Percentiles rank a stretch among this genome's conserved stretches.
phyloP scores from a whole-genome alignment of 2,797 vertebrate species.

The Acomys russatus region DNA sequence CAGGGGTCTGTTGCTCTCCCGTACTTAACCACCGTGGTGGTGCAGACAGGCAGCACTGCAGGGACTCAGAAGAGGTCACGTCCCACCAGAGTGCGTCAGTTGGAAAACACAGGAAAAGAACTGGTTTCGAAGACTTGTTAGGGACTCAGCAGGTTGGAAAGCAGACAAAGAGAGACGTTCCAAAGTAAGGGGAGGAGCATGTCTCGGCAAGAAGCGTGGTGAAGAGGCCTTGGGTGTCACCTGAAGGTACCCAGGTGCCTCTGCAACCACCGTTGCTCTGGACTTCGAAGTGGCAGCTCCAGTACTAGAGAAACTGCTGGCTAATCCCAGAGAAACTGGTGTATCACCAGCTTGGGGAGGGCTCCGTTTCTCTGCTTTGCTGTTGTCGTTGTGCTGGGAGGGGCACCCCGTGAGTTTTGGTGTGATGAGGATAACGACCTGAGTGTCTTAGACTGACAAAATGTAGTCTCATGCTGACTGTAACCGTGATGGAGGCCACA shows the following conservation, averaged over 20 bases:
- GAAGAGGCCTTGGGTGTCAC: not conserved
- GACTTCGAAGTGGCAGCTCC: not conserved
- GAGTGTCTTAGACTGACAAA: not conserved
- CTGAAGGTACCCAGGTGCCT: not conserved
- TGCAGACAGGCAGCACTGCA: not conserved
- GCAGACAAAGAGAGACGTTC: not conserved
- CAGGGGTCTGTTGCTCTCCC: not conserved
- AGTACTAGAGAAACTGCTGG: not conserved
- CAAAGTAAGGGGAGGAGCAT: not conserved
- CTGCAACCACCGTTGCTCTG: not conserved
- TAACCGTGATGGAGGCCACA: not conserved
- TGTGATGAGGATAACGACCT: not conserved
- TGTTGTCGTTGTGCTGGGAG: not conserved
- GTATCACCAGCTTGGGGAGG: no score
- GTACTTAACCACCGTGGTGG: not conserved
- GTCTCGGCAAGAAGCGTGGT: not conserved
- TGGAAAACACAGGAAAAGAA: not conserved
- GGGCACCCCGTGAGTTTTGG: not conserved
- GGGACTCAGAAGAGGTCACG: not conserved
- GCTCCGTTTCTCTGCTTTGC: not conserved
- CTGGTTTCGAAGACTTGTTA: not conserved
- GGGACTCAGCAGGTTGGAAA: slow-evolving; percentile 16
- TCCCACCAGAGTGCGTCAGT: not conserved
- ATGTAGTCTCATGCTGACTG: not conserved
- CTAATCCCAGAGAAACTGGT: not conserved